phyloP scores from a whole-genome alignment of 2,888 invertebrate genomes.

The Ashinkailepas kermadecensis region DNA sequence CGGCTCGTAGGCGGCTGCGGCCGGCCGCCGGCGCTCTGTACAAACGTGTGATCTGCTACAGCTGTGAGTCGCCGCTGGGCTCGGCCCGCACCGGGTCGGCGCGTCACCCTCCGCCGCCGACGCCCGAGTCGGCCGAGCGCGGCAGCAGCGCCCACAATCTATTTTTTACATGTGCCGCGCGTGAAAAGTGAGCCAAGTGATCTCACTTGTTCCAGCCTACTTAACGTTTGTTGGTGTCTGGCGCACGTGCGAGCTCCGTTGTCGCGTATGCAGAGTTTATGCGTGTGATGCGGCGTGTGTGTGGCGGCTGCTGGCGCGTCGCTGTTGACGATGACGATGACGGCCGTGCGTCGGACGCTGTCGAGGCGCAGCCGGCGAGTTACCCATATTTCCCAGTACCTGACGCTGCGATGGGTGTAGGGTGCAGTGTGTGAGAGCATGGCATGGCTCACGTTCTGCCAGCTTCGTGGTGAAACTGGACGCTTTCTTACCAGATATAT shows the following conservation, averaged over 20 bases:
- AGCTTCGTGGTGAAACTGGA: too few species aligned
- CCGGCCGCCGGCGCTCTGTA: not conserved
- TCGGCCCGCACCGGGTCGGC: not conserved
- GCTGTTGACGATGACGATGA: too few species aligned
- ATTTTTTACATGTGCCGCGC: slow-evolving; percentile 3
- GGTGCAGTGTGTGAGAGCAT: not conserved
- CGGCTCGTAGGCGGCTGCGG: slow-evolving; percentile 56
- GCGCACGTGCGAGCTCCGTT: not conserved
- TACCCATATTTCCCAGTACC: slow-evolving; percentile 15
- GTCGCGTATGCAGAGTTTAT: not conserved
- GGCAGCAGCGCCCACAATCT: not conserved
- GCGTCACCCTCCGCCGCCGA: not conserved
- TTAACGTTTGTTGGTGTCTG: not conserved
- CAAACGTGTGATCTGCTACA: slow-evolving; percentile 5
- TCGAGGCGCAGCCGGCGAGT: not conserved
- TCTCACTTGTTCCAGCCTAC: slow-evolving; percentile 17
- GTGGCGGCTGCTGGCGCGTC: not conserved
- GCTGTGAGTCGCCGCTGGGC: not conserved
- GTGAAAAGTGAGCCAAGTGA: slow-evolving; percentile 17
- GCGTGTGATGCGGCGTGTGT: not conserved
- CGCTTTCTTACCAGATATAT: too few species aligned
- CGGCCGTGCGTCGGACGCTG: too few species aligned
- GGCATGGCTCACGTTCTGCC: too few species aligned
- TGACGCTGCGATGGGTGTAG: not conserved
- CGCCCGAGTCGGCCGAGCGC: not conserved